phyloP scores from a whole-genome alignment of 2,113 vertebrate genomes.

The Sula dactylatra region DNA sequence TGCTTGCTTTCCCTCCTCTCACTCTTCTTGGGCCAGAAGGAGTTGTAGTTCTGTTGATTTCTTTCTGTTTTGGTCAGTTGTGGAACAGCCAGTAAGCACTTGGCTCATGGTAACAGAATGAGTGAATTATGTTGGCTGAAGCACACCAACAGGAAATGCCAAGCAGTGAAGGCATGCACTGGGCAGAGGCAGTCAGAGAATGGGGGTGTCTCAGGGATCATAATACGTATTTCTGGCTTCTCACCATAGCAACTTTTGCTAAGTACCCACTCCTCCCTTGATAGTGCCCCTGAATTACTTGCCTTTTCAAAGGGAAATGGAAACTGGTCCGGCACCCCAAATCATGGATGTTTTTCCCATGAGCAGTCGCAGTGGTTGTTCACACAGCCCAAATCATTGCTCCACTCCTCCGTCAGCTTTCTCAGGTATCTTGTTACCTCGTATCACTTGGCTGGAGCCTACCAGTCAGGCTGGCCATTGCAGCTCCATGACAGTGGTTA shows the following conservation, averaged over 20 bases:
- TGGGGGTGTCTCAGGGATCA: neutral
- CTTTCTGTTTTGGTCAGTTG: neutral
- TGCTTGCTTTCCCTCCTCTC: neutral
- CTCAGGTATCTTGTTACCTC: neutral
- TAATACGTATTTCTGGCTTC: neutral
- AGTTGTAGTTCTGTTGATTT: neutral
- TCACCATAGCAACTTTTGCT: neutral
- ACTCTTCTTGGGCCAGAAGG: neutral
- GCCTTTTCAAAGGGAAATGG: neutral
- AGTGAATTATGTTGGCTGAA: neutral
- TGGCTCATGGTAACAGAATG: neutral
- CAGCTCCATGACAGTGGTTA: neutral
- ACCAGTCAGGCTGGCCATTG: fast-evolving
- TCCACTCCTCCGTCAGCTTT: neutral
- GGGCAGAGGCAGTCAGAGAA: neutral
- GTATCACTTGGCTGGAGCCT: neutral
- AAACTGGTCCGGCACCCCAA: neutral
- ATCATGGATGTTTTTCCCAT: neutral
- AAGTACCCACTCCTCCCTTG: neutral
- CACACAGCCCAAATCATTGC: neutral
- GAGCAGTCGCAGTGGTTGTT: neutral
- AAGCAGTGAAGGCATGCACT: neutral
- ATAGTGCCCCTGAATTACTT: neutral
- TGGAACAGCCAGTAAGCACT: neutral
- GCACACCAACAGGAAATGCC: neutral